Conservation (phyloP, 30 jellyfish, hydroid and myxozoan genomes). For the Cassiopea xamachana region DNA sequence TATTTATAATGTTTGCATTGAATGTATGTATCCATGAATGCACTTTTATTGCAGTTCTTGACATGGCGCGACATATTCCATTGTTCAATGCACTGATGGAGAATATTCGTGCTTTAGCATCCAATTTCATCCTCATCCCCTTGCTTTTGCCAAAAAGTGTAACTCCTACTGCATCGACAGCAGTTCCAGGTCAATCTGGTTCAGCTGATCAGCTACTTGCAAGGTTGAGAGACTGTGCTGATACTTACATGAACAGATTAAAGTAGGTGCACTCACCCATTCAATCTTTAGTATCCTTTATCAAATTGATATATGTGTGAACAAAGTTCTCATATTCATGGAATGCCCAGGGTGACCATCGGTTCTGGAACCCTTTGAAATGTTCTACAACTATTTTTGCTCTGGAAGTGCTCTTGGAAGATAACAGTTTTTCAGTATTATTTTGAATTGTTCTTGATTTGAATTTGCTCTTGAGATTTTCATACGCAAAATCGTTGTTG, state of each 20-base stretch:
- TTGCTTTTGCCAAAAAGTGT: slow-evolving; percentile 63
- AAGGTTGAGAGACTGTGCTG: slow-evolving; percentile 87
- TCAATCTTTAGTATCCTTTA: background rate
- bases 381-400: too few relatives aligned
- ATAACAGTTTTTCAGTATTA: too few relatives aligned
- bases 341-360: too few relatives aligned
- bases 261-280: slow-evolving; percentile 63
- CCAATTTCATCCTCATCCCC: slow-evolving; percentile 34
- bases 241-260: slow-evolving; percentile 83
- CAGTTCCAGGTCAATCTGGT: slow-evolving; percentile 50
- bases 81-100: slow-evolving; percentile 81
- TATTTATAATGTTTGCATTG: too few relatives aligned
- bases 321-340: too few relatives aligned
- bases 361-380: too few relatives aligned
- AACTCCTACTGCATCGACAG: slow-evolving; percentile 19
- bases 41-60: slow-evolving; percentile 75
- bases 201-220: slow-evolving; percentile 60
- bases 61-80: slow-evolving; percentile 97
- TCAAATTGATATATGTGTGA: too few relatives aligned
- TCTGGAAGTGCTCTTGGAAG: too few relatives aligned
- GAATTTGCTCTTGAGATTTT: too few relatives aligned
- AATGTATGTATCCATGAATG: background rate
- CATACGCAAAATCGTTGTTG: too few relatives aligned
- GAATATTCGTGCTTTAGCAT: slow-evolving; percentile 76
- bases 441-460: too few relatives aligned